Percentiles rank a stretch among this genome's conserved stretches.
Conservation (phyloP, 2,888 invertebrate species). For the Tipula unca region DNA sequence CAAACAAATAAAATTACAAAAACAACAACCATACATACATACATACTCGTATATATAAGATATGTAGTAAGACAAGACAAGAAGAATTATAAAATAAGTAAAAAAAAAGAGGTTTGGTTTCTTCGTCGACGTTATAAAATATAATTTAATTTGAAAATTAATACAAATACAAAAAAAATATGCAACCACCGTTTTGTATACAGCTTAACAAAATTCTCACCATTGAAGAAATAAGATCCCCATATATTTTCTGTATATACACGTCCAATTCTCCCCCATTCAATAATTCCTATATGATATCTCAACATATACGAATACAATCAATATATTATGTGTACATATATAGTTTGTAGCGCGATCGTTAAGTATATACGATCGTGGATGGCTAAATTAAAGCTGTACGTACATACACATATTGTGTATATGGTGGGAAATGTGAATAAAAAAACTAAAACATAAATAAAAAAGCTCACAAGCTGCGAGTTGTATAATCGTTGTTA, state of each 20-base stretch:
- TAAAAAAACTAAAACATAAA: background rate
- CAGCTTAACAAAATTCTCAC: slow-evolving; percentile 1
- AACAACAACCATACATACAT: background rate
- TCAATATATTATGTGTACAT: no score
- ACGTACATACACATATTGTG: background rate
- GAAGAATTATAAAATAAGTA: background rate
- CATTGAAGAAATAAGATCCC: slow-evolving; percentile 18
- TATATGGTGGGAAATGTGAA: background rate
- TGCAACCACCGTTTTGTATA: slow-evolving; percentile 16
- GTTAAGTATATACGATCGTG: background rate
- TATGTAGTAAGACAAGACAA: background rate
- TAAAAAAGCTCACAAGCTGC: background rate
- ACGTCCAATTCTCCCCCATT: background rate
- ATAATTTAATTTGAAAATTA: slow-evolving; percentile 14
- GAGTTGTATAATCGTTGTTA: background rate
- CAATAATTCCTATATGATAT: background rate
- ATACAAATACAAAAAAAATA: slow-evolving; percentile 14
- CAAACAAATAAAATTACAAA: background rate
- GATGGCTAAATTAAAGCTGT: background rate
- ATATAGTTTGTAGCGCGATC: background rate
- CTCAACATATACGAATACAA: background rate
- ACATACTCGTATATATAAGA: background rate
- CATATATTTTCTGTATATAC: background rate
- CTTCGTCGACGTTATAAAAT: background rate
- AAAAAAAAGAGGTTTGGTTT: slow-evolving; percentile 16